Base-by-base conservation (phyloP, 1,140 invertebrate species). In the Anadara kagoshimensis region DNA sequence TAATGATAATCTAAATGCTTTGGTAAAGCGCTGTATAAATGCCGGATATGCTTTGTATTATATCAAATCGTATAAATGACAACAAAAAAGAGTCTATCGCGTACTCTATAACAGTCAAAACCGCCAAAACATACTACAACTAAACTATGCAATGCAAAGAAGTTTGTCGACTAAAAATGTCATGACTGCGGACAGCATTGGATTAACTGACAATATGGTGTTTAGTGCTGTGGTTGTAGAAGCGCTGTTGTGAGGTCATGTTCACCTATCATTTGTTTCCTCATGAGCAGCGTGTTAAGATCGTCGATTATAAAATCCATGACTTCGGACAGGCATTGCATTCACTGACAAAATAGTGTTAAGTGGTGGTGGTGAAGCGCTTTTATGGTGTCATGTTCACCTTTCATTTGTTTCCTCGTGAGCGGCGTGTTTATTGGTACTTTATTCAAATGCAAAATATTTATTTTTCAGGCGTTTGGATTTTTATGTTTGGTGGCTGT, bases 381-480 rank as follows among this genome's bases (percentile, higher is more conserved):
- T n/a, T n/a, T n/a, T n/a, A n/a, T n/a, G n/a, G 10, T 51, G 29
- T 36, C 29, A n/a, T n/a, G 29, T 36, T 36, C 29, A 7, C 29
- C 29, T 3, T 3, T 36, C 2, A 36, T 36, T 36, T 2, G 29
- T 36, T 36, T 36, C 7, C 2, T 36, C 29, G 2, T 36, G 29
- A 2, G 29, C 29, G 7, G 29, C 29, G 29, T 36, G n/a, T n/a
- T n/a, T n/a, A n/a, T n/a, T n/a, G 29, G 29, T 36, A 36, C 7
- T 7, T 36, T 36, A 7, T 7, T 36, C 2, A 36, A 2, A 3
- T 36, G 7, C 7, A 36, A 2, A 36, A 3, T 36, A 36, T 7
- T 45, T 47, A 29, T 58, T 14, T 4, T 69, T 49, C 24, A 69
- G 66, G 57, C 26, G 4, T 69, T 69, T 51, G 66, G 66, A 20